These are phyloP conservation scores for Chaenodraco wilsoni DNA, from an alignment of 2,797 vertebrate genomes.

Conservation along the genomic window DNA sequence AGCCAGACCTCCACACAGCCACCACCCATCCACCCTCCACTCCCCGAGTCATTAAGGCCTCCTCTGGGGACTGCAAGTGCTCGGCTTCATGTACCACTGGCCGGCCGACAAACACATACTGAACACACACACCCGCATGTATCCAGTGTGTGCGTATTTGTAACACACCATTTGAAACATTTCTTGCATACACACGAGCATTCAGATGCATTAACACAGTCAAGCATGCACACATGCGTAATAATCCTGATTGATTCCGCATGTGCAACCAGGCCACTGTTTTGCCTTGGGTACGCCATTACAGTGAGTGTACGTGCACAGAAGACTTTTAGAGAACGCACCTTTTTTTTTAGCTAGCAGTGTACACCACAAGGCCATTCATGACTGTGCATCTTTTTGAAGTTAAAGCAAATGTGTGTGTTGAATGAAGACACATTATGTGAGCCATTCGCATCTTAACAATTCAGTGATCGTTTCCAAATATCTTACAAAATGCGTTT, in stretches of 20 bases:
- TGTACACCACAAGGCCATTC: constrained; percentile 6
- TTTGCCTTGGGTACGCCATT: constrained; percentile 63
- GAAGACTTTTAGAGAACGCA: constrained; percentile 10
- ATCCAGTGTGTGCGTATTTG: constrained; percentile 39
- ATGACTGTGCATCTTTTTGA: constrained; percentile 29
- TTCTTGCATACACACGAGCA: constrained; percentile 53
- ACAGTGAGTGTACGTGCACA: constrained; percentile 14
- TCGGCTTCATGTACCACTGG: constrained; percentile 75
- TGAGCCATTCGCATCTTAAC: neutral
- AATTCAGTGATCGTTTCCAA: neutral
- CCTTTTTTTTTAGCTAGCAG: constrained; percentile 25
- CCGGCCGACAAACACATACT: constrained; percentile 54
- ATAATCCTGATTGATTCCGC: constrained; percentile 77
- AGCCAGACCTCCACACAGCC: constrained; percentile 76
- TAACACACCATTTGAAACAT: constrained; percentile 37
- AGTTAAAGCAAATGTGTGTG: constrained; percentile 17
- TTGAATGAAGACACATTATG: neutral
- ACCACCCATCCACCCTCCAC: constrained; percentile 74
- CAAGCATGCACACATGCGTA: constrained; percentile 54
- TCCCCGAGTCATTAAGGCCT: constrained; percentile 81
- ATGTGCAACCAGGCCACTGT: constrained; percentile 75
- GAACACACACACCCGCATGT: constrained; percentile 42
- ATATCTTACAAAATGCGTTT: neutral
- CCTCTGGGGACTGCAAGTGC: constrained; percentile 82
- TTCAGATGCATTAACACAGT: constrained; percentile 52